Percentiles rank a stretch among this genome's conserved stretches.
Conservation (phyloP, 2,797 vertebrate genomes). For the Coluber constrictor region DNA sequence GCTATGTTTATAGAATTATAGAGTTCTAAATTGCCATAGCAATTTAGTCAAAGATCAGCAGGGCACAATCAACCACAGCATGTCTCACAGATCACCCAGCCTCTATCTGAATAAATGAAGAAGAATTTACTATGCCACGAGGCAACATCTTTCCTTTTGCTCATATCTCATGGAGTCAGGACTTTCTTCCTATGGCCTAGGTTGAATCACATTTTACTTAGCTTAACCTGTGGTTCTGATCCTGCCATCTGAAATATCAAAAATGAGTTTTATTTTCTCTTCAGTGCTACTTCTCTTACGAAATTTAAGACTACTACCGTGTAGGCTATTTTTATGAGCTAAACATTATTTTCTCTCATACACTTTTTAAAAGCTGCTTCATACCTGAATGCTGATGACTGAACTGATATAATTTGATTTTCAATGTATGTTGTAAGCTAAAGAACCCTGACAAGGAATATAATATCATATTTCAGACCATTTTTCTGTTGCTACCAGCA, state of each 20-base stretch:
- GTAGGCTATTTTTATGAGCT: not conserved
- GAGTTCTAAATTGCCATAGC: not conserved
- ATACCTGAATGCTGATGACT: not conserved
- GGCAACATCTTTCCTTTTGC: not conserved
- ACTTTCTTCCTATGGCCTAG: not conserved
- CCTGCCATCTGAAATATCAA: not conserved
- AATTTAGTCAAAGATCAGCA: not conserved
- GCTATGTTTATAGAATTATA: not conserved
- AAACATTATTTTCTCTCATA: not conserved
- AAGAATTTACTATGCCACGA: not conserved
- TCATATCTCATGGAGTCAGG: not conserved
- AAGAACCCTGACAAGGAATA: not conserved
- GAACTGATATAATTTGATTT: constrained; percentile 9
- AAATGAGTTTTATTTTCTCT: not conserved
- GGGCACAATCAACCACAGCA: not conserved
- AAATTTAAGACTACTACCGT: not conserved
- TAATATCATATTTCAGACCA: constrained; percentile 1
- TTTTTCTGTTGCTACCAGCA: not conserved
- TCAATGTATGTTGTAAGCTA: not conserved
- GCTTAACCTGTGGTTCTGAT: not conserved
- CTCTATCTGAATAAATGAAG: not conserved
- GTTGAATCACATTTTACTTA: not conserved
- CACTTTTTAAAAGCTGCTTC: not conserved
- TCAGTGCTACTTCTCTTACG: not conserved
- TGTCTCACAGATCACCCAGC: not conserved